phyloP scores from a whole-genome alignment of 2,797 vertebrate genomes.

The Hoplostethus atlanticus region DNA sequence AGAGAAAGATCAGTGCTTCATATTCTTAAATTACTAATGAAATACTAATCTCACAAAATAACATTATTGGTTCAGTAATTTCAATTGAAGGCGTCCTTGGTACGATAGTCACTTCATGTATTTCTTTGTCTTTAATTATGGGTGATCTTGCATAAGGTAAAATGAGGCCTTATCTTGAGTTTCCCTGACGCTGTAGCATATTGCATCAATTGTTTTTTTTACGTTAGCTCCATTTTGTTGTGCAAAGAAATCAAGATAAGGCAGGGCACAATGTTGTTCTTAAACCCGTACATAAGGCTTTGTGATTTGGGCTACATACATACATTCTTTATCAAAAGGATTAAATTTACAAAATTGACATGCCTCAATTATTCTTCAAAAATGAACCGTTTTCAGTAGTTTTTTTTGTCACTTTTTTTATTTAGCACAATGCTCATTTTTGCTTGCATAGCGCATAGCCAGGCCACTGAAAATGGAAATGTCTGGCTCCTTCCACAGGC shows the following conservation, averaged over 20 bases:
- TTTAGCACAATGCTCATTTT: conserved; percentile 62
- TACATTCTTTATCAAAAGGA: conserved; percentile 66
- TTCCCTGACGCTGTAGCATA: conserved; percentile 68
- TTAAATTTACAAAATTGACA: conserved; percentile 65
- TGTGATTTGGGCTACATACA: conserved; percentile 79
- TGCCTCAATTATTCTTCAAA: conserved; percentile 60
- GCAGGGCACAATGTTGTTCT: conserved; percentile 71
- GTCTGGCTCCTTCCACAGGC: conserved; percentile 51
- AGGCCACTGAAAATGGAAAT: conserved; percentile 43
- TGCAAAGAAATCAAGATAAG: conserved; percentile 81
- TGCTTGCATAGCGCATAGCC: conserved; percentile 72
- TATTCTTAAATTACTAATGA: conserved; percentile 86
- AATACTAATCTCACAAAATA: conserved; percentile 86
- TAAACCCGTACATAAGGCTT: conserved; percentile 76
- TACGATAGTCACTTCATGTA: conserved; percentile 78
- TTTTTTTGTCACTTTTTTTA: conserved; percentile 56
- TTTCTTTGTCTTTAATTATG: conserved; percentile 75
- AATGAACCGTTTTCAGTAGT: conserved; percentile 82
- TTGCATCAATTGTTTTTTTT: conserved; percentile 69
- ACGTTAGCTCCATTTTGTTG: conserved; percentile 59
- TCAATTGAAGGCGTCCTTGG: conserved; percentile 82
- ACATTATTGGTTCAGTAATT: conserved; percentile 82
- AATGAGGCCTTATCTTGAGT: conserved; percentile 70
- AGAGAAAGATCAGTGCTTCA: conserved; percentile 93
- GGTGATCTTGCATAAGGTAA: conserved; percentile 83